These are phyloP conservation scores for Drosophila demipolita DNA, from an alignment of 2,888 invertebrate genomes.

Conservation along the genomic window DNA sequence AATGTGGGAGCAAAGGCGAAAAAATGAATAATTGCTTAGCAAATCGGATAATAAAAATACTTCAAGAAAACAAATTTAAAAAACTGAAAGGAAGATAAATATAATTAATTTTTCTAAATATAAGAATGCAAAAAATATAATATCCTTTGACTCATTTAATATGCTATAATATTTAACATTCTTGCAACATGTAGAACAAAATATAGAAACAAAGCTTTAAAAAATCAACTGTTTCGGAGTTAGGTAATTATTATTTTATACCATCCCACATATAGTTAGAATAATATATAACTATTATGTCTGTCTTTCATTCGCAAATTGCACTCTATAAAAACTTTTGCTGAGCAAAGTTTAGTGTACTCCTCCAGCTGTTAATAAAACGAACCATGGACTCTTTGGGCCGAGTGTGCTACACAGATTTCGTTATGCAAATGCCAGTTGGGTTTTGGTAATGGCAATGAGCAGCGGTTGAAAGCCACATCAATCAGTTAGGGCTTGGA, in stretches of 20 bases:
- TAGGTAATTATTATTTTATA: neutral
- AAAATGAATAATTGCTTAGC: neutral
- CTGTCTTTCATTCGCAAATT: neutral
- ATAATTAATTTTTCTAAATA: neutral
- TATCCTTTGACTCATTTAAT: neutral
- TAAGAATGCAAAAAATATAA: neutral
- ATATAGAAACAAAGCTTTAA: neutral
- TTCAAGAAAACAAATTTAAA: neutral
- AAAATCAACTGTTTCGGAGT: neutral
- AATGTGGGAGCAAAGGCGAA: neutral
- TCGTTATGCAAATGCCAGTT: conserved; percentile 41
- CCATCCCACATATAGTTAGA: neutral
- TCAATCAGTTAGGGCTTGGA: conserved; percentile 58
- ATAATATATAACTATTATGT: neutral
- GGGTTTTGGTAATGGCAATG: conserved; percentile 15
- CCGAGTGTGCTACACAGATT: conserved; percentile 30
- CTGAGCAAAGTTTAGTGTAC: neutral
- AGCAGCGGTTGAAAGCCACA: conserved; percentile 42
- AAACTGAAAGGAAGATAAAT: neutral
- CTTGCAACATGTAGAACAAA: neutral
- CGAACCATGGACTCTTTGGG: conserved; percentile 2
- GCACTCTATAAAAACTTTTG: neutral
- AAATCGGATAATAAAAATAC: neutral
- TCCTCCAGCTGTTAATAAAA: conserved; percentile 17
- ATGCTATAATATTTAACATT: neutral